Evolutionary conservation across 92 coral and sea anemone species (phyloP).

Genomic region (Zoanthus gigantus): DNA sequence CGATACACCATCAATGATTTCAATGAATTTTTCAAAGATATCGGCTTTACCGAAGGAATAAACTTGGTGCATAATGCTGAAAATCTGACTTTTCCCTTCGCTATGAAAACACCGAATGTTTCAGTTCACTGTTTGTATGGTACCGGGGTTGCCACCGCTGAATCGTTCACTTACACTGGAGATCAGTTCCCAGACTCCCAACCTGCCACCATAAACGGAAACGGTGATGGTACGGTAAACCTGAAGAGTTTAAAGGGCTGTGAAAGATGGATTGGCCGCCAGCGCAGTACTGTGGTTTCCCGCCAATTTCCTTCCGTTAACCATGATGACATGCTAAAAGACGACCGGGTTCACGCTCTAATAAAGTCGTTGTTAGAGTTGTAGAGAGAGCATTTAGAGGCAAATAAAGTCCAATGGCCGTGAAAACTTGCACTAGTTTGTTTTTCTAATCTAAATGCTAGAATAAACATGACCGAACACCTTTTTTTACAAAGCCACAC

Average conservation of each 20-base stretch:
- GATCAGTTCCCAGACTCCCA: conserved; percentile 82
- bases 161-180: conserved; percentile 66
- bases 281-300: conserved; percentile 51
- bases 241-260: conserved; percentile 76
- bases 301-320: conserved; percentile 63
- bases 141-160: conserved; percentile 67
- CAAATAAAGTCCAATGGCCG: background rate
- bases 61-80: conserved; percentile 61
- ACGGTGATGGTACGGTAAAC: conserved; percentile 88
- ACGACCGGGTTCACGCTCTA: conserved; percentile 57
- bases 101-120: conserved; percentile 75
- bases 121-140: conserved; percentile 79
- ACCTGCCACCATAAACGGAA: conserved; percentile 68
- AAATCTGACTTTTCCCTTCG: conserved; percentile 65
- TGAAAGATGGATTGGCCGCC: conserved; percentile 72
- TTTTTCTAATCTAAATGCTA: no score
- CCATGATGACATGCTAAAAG: conserved; percentile 72
- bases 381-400: background rate
- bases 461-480: no score
- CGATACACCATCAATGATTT: conserved; percentile 74
- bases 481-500: no score
- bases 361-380: conserved; percentile 56
- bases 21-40: conserved; percentile 74
- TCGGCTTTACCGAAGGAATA: conserved; percentile 73
- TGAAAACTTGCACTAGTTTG: background rate